Evolutionary conservation across 1,140 invertebrate genomes (phyloP).

Genomic region (Dolichoris vasculosae): DNA sequence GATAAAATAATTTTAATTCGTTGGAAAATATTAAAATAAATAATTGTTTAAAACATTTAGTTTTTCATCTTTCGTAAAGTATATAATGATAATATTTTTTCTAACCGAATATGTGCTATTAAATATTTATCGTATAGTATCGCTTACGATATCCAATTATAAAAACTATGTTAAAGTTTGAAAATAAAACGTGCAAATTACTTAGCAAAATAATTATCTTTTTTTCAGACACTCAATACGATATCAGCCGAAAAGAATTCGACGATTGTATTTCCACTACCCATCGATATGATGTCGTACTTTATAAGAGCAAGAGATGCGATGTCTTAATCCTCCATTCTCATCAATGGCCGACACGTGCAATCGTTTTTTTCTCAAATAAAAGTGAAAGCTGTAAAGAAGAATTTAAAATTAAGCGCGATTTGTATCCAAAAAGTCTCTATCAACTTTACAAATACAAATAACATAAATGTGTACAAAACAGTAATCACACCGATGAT

Average conservation of each 20-base stretch:
- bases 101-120: no score
- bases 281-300: constrained; percentile 90
- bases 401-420: neutral
- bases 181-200: neutral
- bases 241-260: constrained; percentile 99
- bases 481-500: neutral
- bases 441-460: neutral
- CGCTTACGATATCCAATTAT: no score
- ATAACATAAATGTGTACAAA: neutral
- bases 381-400: neutral
- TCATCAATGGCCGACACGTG: neutral
- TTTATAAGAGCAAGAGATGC: constrained; percentile 77
- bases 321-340: neutral
- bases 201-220: neutral
- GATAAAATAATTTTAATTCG: no score
- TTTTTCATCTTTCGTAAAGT: no score
- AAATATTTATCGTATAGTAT: no score
- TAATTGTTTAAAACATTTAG: no score
- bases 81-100: no score
- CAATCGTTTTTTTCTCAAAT: neutral
- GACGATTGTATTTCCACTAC: constrained; percentile 97
- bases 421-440: neutral
- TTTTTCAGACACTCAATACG: constrained; percentile 88
- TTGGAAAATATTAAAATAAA: no score
- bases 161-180: no score